Evolutionary conservation across 2,113 vertebrate genomes (phyloP), one percentile per base, ranked within the genome.

Genomic region (Leiothrix lutea): DNA sequence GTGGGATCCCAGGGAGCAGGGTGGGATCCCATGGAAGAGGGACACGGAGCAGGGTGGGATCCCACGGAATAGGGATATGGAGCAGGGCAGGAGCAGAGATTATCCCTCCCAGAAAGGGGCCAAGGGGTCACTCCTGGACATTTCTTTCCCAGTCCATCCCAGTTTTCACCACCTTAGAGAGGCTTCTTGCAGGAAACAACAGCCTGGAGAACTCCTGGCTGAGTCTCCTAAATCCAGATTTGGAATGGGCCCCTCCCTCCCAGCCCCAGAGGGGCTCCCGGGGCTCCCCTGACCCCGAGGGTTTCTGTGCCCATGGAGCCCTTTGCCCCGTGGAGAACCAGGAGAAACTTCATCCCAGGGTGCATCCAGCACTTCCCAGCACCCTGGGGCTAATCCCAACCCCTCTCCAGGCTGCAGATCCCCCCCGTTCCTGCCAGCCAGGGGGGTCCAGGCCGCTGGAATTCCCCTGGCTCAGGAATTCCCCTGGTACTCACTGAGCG

Each of bases 401-500:
- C 71, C 77, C 57, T 8, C 1, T 2, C 31, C 0, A 3, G 28
- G 66, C 5, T n/a, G 48, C 12, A 65, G 14, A 29, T 51, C 7
- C 73, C 36, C 36, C 18, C 44, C 56, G 29, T 23, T 29, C 51
- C 33, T 19, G n/a, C 8, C 56, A 64, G 26, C 2, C 44, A 53
- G 70, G 26, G 69, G 65, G 17, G 40, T 0, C 1, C 12, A 24
- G 45, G 73, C 40, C 8, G 9, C 78, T 45, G 61, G 69, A 44
- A 40, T 14, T 12, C 9, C 20, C 71, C 35, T 2, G 60, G 19
- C 12, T 4, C 54, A 25, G 36, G 40, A 29, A 3, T 1, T 3
- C 54, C 53, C 29, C 4, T n/a, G 40, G 78, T 93, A 98, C 99
- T 99, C 96, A 99, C 99, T 98, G 1, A 99, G 98, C 1, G 99